phyloP scores from a whole-genome alignment of 2,113 vertebrate species.

The Trinectes maculatus region DNA sequence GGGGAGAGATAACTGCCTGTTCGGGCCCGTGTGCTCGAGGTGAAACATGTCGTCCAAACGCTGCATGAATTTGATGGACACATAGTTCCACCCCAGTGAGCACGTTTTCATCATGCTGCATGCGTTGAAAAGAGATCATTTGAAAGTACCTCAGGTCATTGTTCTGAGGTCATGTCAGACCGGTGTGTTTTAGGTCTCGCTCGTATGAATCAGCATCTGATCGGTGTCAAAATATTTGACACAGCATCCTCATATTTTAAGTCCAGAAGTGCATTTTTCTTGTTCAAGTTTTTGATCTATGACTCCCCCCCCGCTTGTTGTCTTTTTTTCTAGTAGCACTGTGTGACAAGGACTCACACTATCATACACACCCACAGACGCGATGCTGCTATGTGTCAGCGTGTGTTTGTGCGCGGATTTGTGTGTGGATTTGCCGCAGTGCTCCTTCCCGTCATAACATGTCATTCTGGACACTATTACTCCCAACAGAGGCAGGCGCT shows the following conservation, averaged over 20 bases:
- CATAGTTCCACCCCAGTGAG: background rate
- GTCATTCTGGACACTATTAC: slow-evolving; percentile 63
- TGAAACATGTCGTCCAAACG: background rate
- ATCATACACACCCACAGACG: slow-evolving; percentile 1
- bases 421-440: slow-evolving; percentile 11
- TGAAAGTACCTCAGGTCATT: background rate
- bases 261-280: slow-evolving; percentile 11
- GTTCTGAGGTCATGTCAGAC: background rate
- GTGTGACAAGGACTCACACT: slow-evolving; percentile 22
- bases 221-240: slow-evolving; percentile 22
- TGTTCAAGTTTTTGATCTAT: slow-evolving; percentile 30
- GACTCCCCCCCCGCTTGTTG: slow-evolving; percentile 8
- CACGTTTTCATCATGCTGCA: background rate
- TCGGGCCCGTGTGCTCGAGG: slow-evolving; percentile 1
- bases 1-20: background rate
- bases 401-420: slow-evolving; percentile 15
- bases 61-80: background rate
- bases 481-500: slow-evolving; percentile 55
- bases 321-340: background rate
- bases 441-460: slow-evolving; percentile 56
- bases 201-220: background rate
- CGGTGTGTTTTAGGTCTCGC: background rate
- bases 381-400: slow-evolving; percentile 5
- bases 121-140: background rate
- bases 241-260: background rate